These are phyloP conservation scores for Poliocrania exsul DNA, from an alignment of 2,797 vertebrate species.

Conservation along the genomic window DNA sequence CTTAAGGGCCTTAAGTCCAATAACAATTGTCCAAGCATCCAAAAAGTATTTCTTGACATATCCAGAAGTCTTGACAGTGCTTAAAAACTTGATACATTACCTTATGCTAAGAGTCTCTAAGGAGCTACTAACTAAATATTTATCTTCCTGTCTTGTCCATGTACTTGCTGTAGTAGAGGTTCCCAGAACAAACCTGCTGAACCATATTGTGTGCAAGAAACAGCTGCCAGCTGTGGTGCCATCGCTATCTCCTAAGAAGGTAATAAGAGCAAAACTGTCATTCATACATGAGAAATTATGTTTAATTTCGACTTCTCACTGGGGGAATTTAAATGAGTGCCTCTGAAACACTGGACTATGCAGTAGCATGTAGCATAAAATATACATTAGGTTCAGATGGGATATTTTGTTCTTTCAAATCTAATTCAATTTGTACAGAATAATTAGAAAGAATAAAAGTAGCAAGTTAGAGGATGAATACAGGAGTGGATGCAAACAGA, in stretches of 20 bases:
- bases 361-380: neutral
- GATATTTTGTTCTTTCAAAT: neutral
- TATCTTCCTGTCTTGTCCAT: neutral
- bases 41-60: neutral
- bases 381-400: neutral
- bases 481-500: neutral
- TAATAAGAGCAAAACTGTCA: neutral
- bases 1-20: neutral
- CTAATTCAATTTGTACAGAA: neutral
- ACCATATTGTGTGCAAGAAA: neutral
- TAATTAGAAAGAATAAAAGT: neutral
- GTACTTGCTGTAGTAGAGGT: neutral
- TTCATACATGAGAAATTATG: neutral
- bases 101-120: neutral
- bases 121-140: neutral
- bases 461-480: neutral
- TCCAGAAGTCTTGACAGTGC: neutral
- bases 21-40: neutral
- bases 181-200: neutral
- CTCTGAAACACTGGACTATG: neutral
- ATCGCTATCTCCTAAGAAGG: neutral
- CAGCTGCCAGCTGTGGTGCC: neutral
- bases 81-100: neutral
- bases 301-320: neutral
- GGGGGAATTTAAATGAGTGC: neutral